phyloP scores from a whole-genome alignment of 2,113 vertebrate genomes.

The Paratilapia polleni region DNA sequence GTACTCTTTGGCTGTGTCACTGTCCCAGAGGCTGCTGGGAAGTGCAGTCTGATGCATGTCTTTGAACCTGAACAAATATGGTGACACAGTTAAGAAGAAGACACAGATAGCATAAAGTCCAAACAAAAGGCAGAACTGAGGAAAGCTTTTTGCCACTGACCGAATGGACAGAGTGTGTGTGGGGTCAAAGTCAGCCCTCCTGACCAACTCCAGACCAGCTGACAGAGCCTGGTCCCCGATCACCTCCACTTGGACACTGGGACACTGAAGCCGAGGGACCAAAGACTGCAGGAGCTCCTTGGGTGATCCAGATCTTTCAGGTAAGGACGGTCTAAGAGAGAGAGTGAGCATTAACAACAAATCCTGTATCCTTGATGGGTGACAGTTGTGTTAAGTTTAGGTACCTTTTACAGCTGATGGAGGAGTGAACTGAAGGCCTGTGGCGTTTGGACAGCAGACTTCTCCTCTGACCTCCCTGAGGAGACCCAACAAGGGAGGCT shows the following conservation, averaged over 20 bases:
- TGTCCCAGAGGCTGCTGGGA: slow-evolving; percentile 36
- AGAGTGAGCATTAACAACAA: background rate
- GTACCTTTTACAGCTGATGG: slow-evolving; percentile 59
- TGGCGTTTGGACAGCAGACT: slow-evolving; percentile 54
- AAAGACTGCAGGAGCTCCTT: slow-evolving; percentile 56
- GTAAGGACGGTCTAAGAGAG: slow-evolving; percentile 16
- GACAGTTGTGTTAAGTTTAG: background rate
- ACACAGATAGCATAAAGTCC: background rate
- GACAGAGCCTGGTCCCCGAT: slow-evolving; percentile 78
- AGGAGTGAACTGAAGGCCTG: slow-evolving; percentile 25
- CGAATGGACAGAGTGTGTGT: slow-evolving; percentile 81
- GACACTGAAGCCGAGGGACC: background rate
- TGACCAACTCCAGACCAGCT: slow-evolving; percentile 85
- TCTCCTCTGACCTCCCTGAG: slow-evolving; percentile 42
- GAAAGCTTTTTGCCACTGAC: slow-evolving; percentile 26
- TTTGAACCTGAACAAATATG: slow-evolving; percentile 55
- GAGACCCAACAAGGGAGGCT: slow-evolving; percentile 61
- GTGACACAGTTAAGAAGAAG: background rate
- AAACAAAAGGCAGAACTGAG: background rate
- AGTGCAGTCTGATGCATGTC: background rate
- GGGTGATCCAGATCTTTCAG: background rate
- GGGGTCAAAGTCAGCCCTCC: slow-evolving; percentile 84
- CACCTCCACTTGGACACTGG: slow-evolving; percentile 78
- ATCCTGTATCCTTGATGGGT: no score
- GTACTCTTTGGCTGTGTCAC: slow-evolving; percentile 24